Evolutionary conservation across 2,888 invertebrate genomes (phyloP).

Genomic region (Bugulina stolonifera): DNA sequence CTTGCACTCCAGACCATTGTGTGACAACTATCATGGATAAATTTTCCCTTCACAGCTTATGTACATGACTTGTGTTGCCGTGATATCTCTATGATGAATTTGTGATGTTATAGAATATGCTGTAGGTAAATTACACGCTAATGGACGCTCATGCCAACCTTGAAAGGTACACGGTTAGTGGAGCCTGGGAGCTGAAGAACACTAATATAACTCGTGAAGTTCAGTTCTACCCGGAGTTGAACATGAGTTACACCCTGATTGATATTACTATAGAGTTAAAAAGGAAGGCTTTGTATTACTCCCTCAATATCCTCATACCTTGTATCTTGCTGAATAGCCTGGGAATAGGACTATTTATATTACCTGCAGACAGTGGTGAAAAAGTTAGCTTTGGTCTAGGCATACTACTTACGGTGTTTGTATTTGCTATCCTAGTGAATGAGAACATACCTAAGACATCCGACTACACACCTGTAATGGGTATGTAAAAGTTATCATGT

Average conservation of each 20-base stretch:
- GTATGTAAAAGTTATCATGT: too few species aligned
- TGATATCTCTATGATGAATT: too few species aligned
- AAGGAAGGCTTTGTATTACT: constrained; percentile 21
- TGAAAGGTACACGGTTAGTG: constrained; percentile 18
- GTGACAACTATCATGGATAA: too few species aligned
- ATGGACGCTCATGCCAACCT: constrained; percentile 23
- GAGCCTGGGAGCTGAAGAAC: constrained; percentile 10
- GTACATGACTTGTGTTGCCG: too few species aligned
- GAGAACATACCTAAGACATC: constrained; percentile 23
- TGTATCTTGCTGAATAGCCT: constrained; percentile 13
- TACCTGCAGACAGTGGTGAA: constrained; percentile 23
- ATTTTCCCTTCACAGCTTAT: too few species aligned
- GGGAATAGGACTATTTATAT: constrained; percentile 12
- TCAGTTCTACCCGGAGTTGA: constrained; percentile 18
- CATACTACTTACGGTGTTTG: constrained; percentile 17
- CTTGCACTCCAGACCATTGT: too few species aligned
- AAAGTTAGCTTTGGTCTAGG: constrained; percentile 25
- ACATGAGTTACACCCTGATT: constrained; percentile 23
- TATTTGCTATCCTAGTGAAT: constrained; percentile 19
- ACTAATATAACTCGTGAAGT: constrained; percentile 10
- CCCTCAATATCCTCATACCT: constrained; percentile 7
- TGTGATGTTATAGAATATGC: not conserved
- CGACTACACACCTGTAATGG: constrained; percentile 23
- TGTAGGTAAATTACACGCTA: constrained; percentile 21
- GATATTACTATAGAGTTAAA: constrained; percentile 21